Evolutionary conservation across 2,797 vertebrate species (phyloP), one percentile per base, ranked within the genome.

Genomic region (Tachyglossus aculeatus): DNA sequence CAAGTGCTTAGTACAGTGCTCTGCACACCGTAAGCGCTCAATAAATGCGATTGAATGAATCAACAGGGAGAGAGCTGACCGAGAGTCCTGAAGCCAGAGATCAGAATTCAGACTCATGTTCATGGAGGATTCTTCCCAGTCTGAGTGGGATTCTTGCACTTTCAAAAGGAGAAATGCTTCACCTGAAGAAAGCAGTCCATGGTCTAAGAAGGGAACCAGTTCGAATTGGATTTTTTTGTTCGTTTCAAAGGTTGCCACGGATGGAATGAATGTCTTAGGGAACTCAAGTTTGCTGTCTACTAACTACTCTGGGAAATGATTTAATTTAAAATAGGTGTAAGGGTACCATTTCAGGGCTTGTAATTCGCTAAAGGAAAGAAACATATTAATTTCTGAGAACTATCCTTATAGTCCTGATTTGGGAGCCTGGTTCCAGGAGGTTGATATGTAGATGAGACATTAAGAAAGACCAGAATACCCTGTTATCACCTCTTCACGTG

Each of bases 381-480:
- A 38, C 21, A 40, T 36, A 78, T 24, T 8, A 29, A 27, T 57
- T 61, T 71, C 72, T 63, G 27, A 12, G 18, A 85, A 60, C 67
- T 33, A 58, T 56, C 21, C 7, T 53, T 1, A 0, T 18, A 65
- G 61, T 55, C 64, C 36, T 63, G 72, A 9, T 4, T 74, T 67
- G 16, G 60, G 66, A 71, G 32, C 74, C 10, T 7, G 19, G 29
- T 63, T 66, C 67, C 25, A 40, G 18, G 8, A 77, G 12, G 54
- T 19, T 75, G 43, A 36, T 51, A 7, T 58, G 45, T 7, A 53
- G 47, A 45, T 71, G 63, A 85, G 41, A 77, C 56, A 71, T 9
- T 70, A 58, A 75, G 69, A 78, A 86, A 77, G 33, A 40, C 3
- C 4, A 6, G 59, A 76, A 59, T 4, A 68, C 24, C 7, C 73